Conservation (phyloP, 2,113 vertebrate genomes). For the Neolamprologus brichardi region DNA sequence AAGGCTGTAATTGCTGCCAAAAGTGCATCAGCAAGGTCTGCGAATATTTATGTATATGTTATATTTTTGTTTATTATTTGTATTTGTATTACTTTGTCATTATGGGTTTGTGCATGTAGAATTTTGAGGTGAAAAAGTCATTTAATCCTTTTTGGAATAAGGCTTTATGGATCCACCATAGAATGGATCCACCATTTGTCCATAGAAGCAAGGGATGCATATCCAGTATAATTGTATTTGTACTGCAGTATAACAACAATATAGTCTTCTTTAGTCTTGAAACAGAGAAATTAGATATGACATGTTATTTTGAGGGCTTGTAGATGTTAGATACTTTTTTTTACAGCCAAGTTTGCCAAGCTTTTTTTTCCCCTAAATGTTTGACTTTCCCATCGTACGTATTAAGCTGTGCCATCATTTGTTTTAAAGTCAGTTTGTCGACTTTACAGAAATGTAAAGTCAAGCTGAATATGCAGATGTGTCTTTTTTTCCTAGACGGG, state of each 20-base stretch:
- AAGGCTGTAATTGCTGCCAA: neutral
- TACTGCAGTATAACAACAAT: neutral
- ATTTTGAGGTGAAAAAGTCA: neutral
- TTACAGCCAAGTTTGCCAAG: neutral
- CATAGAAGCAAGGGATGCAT: neutral
- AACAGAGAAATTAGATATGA: neutral
- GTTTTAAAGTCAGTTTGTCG: neutral
- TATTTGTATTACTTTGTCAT: neutral
- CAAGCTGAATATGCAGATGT: neutral
- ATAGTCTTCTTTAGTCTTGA: neutral
- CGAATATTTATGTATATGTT: neutral
- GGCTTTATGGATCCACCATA: neutral
- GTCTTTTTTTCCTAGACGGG: neutral
- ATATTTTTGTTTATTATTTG: neutral
- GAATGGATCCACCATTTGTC: neutral
- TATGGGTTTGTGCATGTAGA: neutral
- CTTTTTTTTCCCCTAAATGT: accelerated
- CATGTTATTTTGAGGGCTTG: neutral
- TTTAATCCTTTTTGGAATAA: neutral
- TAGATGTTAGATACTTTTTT: neutral
- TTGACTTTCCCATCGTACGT: neutral
- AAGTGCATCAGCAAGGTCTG: neutral
- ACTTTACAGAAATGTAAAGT: neutral
- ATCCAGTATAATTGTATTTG: neutral
- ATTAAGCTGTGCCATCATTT: neutral